Percentiles rank a stretch among this genome's conserved stretches.
These are phyloP conservation scores for Cryptotis parvus DNA, from an alignment of 2,113 vertebrate genomes.

Conservation along the genomic window DNA sequence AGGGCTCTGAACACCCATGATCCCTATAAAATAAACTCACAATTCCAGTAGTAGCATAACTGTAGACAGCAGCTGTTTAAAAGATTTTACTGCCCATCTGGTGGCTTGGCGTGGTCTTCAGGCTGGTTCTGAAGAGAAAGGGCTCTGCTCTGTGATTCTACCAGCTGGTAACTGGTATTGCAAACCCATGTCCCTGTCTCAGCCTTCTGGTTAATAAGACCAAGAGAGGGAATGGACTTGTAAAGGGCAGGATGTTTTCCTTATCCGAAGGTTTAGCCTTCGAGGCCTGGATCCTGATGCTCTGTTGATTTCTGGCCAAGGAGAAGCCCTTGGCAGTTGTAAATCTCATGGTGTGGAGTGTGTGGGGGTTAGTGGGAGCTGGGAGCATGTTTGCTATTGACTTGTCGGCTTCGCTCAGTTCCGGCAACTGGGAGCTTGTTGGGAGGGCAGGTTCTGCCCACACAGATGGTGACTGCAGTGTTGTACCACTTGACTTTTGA, in stretches of 20 bases:
- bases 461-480: background rate
- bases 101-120: conserved; percentile 76
- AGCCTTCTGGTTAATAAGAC: conserved; percentile 82
- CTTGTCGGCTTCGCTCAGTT: background rate
- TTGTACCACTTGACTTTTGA: conserved; percentile 54
- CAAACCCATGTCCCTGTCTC: conserved; percentile 69
- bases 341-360: conserved; percentile 40
- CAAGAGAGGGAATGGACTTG: conserved; percentile 48
- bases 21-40: conserved; percentile 80
- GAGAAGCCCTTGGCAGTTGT: background rate
- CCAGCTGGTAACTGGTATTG: conserved; percentile 78
- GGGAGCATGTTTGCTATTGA: background rate
- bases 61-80: conserved; percentile 84
- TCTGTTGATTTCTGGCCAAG: conserved; percentile 62
- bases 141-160: conserved; percentile 82
- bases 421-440: background rate
- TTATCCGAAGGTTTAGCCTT: conserved; percentile 66
- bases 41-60: conserved; percentile 74
- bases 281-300: conserved; percentile 43
- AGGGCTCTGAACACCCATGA: background rate
- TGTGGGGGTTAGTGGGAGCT: background rate
- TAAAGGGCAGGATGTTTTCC: conserved; percentile 68
- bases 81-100: conserved; percentile 87
- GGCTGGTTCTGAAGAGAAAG: conserved; percentile 79
- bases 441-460: background rate